These are phyloP conservation scores for Eumacrocentrus americanus DNA, from an alignment of 2,888 invertebrate species.

Conservation along the genomic window DNA sequence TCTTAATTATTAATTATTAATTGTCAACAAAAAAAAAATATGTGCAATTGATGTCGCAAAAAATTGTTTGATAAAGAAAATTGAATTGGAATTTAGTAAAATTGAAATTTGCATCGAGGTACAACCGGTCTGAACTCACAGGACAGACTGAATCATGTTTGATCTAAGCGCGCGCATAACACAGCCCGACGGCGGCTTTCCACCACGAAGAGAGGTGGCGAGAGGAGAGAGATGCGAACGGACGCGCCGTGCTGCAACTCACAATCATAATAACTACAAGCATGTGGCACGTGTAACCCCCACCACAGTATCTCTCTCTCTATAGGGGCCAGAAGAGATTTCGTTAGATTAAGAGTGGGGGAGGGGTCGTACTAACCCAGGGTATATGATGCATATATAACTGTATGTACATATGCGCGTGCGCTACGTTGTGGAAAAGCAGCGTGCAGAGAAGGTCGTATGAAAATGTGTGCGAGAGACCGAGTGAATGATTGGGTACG, in stretches of 20 bases:
- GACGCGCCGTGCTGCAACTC: constrained; percentile 10
- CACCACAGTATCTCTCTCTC: not conserved
- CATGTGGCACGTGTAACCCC: constrained; percentile 30
- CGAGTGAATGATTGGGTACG: too few species aligned
- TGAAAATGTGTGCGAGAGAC: too few species aligned
- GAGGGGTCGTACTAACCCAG: not conserved
- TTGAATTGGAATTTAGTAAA: not conserved
- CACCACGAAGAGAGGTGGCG: constrained; percentile 37
- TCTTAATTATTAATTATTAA: too few species aligned
- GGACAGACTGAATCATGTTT: not conserved
- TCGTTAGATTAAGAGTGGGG: constrained; percentile 1
- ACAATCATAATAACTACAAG: constrained; percentile 28
- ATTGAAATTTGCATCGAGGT: constrained; percentile 37
- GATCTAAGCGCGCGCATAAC: constrained; percentile 49
- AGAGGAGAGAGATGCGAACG: constrained; percentile 2
- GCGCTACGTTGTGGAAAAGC: too few species aligned
- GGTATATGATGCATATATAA: not conserved
- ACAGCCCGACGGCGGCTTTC: constrained; percentile 35
- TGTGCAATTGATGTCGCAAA: not conserved
- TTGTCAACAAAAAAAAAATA: too few species aligned
- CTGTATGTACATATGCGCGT: not conserved
- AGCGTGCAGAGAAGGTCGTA: too few species aligned
- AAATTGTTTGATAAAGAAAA: not conserved
- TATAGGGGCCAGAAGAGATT: not conserved
- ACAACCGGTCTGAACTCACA: constrained; percentile 29